Base-by-base conservation (phyloP, 2,888 invertebrate genomes). In the Campoplex capitator region DNA sequence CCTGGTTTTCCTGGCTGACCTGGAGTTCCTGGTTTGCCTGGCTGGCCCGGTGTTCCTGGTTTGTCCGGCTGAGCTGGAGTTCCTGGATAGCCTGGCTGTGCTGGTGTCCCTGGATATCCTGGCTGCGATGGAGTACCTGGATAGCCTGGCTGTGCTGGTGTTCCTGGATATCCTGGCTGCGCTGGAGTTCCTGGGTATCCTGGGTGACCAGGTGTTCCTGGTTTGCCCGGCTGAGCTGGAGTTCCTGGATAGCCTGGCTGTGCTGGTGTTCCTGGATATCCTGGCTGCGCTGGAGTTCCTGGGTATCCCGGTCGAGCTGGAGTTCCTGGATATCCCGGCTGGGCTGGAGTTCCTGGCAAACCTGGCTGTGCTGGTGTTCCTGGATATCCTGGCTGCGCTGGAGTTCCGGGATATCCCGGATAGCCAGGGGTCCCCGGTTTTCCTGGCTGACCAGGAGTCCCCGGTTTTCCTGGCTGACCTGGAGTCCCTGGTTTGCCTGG, bases 371-470 rank as follows among this genome's bases (percentile, higher is more conserved):
- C 35, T 3, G 35, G 35, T 35, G 38, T 38, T 6, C 38, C 38
- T 0, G 38, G 38, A 4, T 38, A 4, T 3, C 38, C 38, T 38
- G 38, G 38, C 70, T 85, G 54, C 51, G 84, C 67, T 28, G 82
- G 85, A 0, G 23, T 23, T 23, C 94, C 92, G 75, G 89, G 83
- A 38, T 74, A 62, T n/a, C n/a, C n/a, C n/a, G n/a, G n/a, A n/a
- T n/a, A n/a, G 32, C 77, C 76, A 8, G 92, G 92, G 0, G 89
- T 51, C 0, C 93, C 94, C 0, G 94, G 93, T 0, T 90, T 82
- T 3, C 94, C 42, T 7, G 42, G 42, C 9, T 42, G 42, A 18
- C 32, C 77, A 1, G 88, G 81, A 18, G 45, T 42, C 11, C 86
- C 89, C 6, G 88, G 88, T 13, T 45, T 11, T 0, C 42, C 28